Evolutionary conservation across 1,140 invertebrate genomes (phyloP).

Genomic region (Diplogasteroides magnus): DNA sequence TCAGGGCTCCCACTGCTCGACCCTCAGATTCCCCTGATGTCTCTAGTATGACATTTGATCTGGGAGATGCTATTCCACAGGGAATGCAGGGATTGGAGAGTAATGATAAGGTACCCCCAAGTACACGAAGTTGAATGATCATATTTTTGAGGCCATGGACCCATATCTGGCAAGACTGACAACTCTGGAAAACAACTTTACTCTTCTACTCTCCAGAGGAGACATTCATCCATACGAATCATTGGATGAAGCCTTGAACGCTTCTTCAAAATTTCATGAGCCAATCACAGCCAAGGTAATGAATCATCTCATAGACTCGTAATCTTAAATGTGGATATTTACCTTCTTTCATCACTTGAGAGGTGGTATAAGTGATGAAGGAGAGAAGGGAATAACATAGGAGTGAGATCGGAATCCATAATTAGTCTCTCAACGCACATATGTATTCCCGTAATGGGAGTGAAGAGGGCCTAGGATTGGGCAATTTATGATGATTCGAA

Average conservation of each 20-base stretch:
- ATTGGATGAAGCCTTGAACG: slow-evolving; percentile 45
- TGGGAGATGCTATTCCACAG: background rate
- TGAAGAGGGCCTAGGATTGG: too few relatives aligned
- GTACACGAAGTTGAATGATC: background rate
- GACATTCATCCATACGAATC: slow-evolving; percentile 44
- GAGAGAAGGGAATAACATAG: too few relatives aligned
- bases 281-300: slow-evolving; percentile 49
- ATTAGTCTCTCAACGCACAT: too few relatives aligned
- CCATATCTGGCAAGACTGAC: slow-evolving; percentile 47
- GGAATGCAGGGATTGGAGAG: background rate
- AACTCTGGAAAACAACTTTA: slow-evolving; percentile 51
- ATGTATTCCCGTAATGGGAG: too few relatives aligned
- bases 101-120: background rate
- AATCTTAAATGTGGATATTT: background rate
- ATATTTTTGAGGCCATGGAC: slow-evolving; percentile 26
- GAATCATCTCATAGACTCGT: background rate
- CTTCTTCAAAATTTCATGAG: slow-evolving; percentile 40
- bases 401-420: too few relatives aligned
- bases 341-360: too few relatives aligned
- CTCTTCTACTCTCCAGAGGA: slow-evolving; percentile 45
- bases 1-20: too few relatives aligned
- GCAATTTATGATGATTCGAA: too few relatives aligned
- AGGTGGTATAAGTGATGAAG: too few relatives aligned
- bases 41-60: background rate
- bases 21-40: background rate